phyloP scores from a whole-genome alignment of 2,888 invertebrate genomes.

The Lamellibrachia satsuma region DNA sequence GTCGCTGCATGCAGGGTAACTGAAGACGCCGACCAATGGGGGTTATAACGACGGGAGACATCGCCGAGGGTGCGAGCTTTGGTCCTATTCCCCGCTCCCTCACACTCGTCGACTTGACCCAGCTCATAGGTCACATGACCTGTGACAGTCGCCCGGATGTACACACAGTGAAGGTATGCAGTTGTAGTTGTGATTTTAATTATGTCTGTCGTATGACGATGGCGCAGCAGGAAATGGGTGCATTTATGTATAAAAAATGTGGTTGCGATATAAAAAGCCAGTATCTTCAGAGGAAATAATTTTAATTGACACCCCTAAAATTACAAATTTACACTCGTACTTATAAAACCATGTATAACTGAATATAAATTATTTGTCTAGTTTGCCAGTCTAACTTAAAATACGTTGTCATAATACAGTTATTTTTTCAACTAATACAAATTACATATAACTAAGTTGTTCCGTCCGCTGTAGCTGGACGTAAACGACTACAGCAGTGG shows the following conservation, averaged over 20 bases:
- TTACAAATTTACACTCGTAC: too few relatives aligned
- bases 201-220: not conserved
- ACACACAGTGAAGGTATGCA: slow-evolving; percentile 44
- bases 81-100: slow-evolving; percentile 61
- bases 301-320: too few relatives aligned
- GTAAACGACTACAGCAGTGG: slow-evolving; percentile 42
- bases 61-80: slow-evolving; percentile 60
- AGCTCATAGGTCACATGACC: slow-evolving; percentile 61
- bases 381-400: too few relatives aligned
- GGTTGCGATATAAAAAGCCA: too few relatives aligned
- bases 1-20: not conserved
- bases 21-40: slow-evolving; percentile 48
- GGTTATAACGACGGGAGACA: slow-evolving; percentile 54
- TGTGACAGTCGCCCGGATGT: slow-evolving; percentile 52
- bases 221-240: not conserved
- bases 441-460: not conserved
- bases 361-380: too few relatives aligned
- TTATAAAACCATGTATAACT: too few relatives aligned
- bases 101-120: slow-evolving; percentile 57
- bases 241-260: too few relatives aligned
- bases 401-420: too few relatives aligned
- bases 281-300: too few relatives aligned
- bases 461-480: slow-evolving; percentile 36
- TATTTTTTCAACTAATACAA: too few relatives aligned
- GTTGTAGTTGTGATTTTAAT: slow-evolving; percentile 2